Conservation (phyloP, 1,140 invertebrate species). For the Ganaspis sp. region DNA sequence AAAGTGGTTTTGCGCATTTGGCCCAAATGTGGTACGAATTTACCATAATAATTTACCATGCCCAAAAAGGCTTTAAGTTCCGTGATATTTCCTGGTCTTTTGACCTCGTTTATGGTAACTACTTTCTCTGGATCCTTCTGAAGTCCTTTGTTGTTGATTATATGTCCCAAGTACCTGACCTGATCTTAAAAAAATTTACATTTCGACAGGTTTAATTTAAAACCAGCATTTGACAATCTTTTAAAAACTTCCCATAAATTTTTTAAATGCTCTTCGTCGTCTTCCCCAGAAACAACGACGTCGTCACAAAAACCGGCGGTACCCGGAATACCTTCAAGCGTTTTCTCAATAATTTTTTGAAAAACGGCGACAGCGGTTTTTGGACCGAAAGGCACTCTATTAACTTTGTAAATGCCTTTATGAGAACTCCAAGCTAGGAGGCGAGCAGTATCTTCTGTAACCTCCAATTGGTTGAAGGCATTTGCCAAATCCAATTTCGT, state of each 20-base stretch:
- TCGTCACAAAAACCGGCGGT: constrained; percentile 35
- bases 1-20: constrained; percentile 5
- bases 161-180: constrained; percentile 21
- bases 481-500: constrained; percentile 47
- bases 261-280: constrained; percentile 24
- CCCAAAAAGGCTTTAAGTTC: constrained; percentile 15
- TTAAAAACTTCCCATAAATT: not conserved
- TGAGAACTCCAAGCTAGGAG: constrained; percentile 37
- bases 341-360: constrained; percentile 29
- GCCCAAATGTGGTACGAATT: constrained; percentile 30
- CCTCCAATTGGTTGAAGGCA: constrained; percentile 43
- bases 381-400: constrained; percentile 33
- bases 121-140: constrained; percentile 18
- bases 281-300: constrained; percentile 30
- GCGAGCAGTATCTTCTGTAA: constrained; percentile 37
- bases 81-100: not conserved
- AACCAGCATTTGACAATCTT: not conserved
- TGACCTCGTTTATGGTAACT: not conserved
- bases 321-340: not conserved
- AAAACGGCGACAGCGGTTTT: constrained; percentile 19
- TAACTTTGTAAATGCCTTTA: constrained; percentile 49
- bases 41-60: too few species aligned
- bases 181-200: constrained; percentile 26
- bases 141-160: constrained; percentile 20
- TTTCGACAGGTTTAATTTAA: constrained; percentile 13